Evolutionary conservation across 92 coral and sea anemone species (phyloP), one percentile per base, ranked within the genome.

Genomic region (Palythoa grandiflora): DNA sequence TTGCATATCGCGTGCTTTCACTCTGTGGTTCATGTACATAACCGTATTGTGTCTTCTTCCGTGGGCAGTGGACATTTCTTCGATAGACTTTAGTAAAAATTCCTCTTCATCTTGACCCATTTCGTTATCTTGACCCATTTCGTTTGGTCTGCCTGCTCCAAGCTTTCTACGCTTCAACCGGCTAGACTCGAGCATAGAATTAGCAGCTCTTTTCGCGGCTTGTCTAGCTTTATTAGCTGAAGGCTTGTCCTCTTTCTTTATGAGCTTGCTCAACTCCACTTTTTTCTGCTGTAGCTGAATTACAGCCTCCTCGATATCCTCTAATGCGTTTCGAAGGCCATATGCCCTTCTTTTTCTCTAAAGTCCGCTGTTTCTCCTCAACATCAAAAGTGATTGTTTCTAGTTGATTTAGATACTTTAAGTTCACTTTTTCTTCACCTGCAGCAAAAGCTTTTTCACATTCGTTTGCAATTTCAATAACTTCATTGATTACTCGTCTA

Each of bases 111-210:
- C 90, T 53, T 89, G 83, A 21, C 75, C 87, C 89, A 90, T 93
- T 70, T 90, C 88, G 9, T 57, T 68, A 50, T 89, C 90, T 53
- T 89, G 83, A 21, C 75, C 87, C 89, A 90, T 93, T 70, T 90
- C 88, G 9, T 57, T 68, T 19, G 87, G 91, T 51, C 63, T 57
- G 63, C 72, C 51, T 48, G 91, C 93, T 10, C 93, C 93, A 55
- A 90, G 93, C 57, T 81, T 87, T 79, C 95, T 83, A n/a, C 87
- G 60, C 74, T 93, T 93, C 5, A 93, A 85, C n/a, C 90, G 80
- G 38, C 77, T 73, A 20, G 87, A 80, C 51, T 86, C 88, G 6
- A 89, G 87, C 79, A 89, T 37, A 10, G 87, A 77, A 52, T 91
- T 91, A 9, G 94, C 86, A 47, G 94, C 93, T 20, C 87, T 9